Percentiles rank a stretch among this genome's conserved stretches.
These are phyloP conservation scores for Drosophila insularis DNA, from an alignment of 1,140 invertebrate species.

Conservation along the genomic window DNA sequence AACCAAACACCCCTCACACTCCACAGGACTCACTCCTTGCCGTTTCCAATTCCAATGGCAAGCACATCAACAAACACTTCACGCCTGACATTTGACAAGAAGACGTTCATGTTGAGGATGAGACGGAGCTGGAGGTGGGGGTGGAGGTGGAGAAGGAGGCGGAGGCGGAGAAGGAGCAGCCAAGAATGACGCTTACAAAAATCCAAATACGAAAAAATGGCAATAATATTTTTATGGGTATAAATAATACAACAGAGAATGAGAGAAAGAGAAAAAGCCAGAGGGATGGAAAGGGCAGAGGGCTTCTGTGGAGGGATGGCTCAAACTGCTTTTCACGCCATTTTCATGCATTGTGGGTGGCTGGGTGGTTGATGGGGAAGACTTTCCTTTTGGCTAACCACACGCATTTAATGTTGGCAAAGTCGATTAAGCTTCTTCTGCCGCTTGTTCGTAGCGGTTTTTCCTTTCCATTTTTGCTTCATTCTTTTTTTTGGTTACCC, in stretches of 20 bases:
- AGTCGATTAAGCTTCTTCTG: constrained; percentile 72
- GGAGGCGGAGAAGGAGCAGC: background rate
- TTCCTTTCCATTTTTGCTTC: constrained; percentile 10
- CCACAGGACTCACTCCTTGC: background rate
- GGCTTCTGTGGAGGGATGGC: background rate
- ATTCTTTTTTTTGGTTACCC: constrained; percentile 8
- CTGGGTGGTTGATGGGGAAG: background rate
- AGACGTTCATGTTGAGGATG: constrained; percentile 22
- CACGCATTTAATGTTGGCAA: constrained; percentile 76
- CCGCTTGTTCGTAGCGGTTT: constrained; percentile 28
- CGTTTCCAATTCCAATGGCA: constrained; percentile 36
- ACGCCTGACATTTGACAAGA: constrained; percentile 80
- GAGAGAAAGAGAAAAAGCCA: background rate
- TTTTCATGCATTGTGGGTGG: constrained; percentile 45
- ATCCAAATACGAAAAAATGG: constrained; percentile 80
- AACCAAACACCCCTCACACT: constrained; percentile 4
- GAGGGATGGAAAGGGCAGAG: background rate
- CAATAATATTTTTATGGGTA: constrained; percentile 81
- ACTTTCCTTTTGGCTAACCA: constrained; percentile 50
- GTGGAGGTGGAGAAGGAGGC: background rate
- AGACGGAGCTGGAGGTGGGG: too few relatives aligned
- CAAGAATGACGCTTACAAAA: constrained; percentile 49
- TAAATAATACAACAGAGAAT: constrained; percentile 66
- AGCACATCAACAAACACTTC: constrained; percentile 79
- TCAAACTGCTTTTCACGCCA: constrained; percentile 69